These are phyloP conservation scores for Alexandromys fortis DNA, from an alignment of 2,113 vertebrate species.

Conservation along the genomic window DNA sequence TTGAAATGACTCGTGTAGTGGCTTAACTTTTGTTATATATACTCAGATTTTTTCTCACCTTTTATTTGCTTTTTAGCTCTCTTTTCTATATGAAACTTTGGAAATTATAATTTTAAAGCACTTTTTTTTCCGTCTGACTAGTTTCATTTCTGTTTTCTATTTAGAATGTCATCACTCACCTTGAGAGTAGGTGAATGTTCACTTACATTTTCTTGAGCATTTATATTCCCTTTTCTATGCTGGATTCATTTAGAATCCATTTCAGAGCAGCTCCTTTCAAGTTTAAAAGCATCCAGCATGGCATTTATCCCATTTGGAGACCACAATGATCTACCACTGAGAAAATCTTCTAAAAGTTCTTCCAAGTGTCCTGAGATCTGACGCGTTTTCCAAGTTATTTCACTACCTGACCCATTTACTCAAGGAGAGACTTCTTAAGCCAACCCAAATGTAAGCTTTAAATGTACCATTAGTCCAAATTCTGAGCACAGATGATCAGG, in stretches of 20 bases:
- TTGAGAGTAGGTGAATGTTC: conserved; percentile 10
- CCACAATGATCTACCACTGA: conserved; percentile 21
- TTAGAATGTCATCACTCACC: neutral
- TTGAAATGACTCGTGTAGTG: neutral
- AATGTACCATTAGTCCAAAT: conserved; percentile 46
- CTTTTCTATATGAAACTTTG: neutral
- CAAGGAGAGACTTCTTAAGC: conserved; percentile 17
- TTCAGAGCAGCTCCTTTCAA: conserved; percentile 51
- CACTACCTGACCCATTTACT: conserved; percentile 44
- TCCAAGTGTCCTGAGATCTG: conserved; percentile 19
- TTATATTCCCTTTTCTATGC: neutral
- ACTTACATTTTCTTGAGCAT: conserved; percentile 15
- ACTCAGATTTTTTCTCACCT: neutral
- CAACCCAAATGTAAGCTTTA: conserved; percentile 37
- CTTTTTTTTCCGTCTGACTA: neutral
- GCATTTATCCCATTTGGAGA: conserved; percentile 38
- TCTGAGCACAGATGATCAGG: neutral
- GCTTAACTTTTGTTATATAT: neutral
- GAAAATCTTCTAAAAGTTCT: conserved; percentile 58
- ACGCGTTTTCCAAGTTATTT: conserved; percentile 62
- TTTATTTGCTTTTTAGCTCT: neutral
- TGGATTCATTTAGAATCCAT: conserved; percentile 1
- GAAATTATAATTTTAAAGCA: neutral
- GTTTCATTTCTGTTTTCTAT: neutral
- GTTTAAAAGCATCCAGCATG: conserved; percentile 8